These are phyloP conservation scores for Pollenia angustigena DNA, from an alignment of 2,888 invertebrate genomes.

Conservation along the genomic window DNA sequence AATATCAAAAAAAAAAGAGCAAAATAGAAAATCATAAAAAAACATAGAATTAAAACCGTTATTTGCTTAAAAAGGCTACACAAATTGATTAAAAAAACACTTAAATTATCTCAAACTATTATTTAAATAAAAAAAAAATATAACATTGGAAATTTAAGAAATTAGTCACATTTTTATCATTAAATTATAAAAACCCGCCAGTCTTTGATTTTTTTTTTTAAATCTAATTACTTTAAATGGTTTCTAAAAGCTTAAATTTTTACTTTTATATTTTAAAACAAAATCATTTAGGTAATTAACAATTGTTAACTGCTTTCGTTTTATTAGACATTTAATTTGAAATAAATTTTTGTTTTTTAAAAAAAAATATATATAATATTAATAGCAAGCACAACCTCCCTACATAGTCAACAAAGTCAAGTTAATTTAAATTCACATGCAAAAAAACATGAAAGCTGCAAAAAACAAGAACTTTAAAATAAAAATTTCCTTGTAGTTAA, in stretches of 20 bases:
- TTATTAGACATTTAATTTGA: no score
- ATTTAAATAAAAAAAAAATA: background rate
- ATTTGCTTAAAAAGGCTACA: background rate
- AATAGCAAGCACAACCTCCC: no score
- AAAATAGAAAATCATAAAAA: background rate
- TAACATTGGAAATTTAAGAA: background rate
- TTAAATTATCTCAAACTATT: no score
- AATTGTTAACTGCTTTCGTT: background rate
- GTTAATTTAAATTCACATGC: constrained; percentile 40
- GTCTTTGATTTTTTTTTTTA: background rate
- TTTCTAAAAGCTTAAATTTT: no score
- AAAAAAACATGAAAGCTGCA: background rate
- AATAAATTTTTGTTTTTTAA: no score
- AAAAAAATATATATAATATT: no score
- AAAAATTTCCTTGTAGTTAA: background rate
- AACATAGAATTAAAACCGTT: constrained; percentile 14
- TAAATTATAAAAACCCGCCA: background rate
- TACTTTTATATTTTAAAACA: no score
- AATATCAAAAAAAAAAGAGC: background rate
- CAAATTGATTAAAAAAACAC: background rate
- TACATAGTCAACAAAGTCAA: constrained; percentile 6
- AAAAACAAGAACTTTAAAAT: no score
- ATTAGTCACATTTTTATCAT: background rate
- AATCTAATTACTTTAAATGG: no score
- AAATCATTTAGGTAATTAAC: background rate